Base-by-base conservation (phyloP, 2,113 vertebrate genomes). In the Maccullochella peelii region DNA sequence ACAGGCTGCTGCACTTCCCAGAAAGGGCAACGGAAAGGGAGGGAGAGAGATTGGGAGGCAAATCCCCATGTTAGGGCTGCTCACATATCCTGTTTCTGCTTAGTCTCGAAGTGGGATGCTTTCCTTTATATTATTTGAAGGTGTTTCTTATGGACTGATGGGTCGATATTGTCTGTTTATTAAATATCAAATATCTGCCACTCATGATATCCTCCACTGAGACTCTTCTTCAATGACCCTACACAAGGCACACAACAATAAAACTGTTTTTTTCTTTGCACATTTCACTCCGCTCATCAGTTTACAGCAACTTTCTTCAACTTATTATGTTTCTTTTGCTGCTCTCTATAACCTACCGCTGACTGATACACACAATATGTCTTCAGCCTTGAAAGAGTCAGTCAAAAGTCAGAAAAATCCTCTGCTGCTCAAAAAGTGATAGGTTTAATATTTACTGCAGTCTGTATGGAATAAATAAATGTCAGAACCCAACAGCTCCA, bases 1-100 rank as follows among this genome's bases (percentile, higher is more conserved):
- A 94, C 90, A 92, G 74, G 77, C 85, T 74, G 80, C 79, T 89
- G 77, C 73, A 87, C 89, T 86, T 90, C 84, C 84, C 83, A 83
- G 86, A 92, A 92, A 92, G 90, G 89, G 88, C 86, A 89, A 71
- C 63, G 4, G 73, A 71, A 79, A 83, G 50, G 54, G 62, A 73
- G 52, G 44, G 42, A 25, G 57, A 79, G 66, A 70, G 61, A 72
- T 18, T 27, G 59, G 61, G 61, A 63, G 68, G 71, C 62, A 80
- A 73, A 81, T 65, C 72, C 79, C 52, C 36, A 59, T 3, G 20
- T 82, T 70, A 50, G 65, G 25, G 33, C 33, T 79, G 59, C 77
- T 88, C 65, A 55, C 49, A 74, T 65, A 83, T 75, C 62, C 36
- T 20, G 49, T 80, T 80, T 82, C 82, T 63, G 42, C 23, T 73